These are phyloP conservation scores for Melanogrammus aeglefinus DNA, from an alignment of 2,797 vertebrate species.

Conservation along the genomic window DNA sequence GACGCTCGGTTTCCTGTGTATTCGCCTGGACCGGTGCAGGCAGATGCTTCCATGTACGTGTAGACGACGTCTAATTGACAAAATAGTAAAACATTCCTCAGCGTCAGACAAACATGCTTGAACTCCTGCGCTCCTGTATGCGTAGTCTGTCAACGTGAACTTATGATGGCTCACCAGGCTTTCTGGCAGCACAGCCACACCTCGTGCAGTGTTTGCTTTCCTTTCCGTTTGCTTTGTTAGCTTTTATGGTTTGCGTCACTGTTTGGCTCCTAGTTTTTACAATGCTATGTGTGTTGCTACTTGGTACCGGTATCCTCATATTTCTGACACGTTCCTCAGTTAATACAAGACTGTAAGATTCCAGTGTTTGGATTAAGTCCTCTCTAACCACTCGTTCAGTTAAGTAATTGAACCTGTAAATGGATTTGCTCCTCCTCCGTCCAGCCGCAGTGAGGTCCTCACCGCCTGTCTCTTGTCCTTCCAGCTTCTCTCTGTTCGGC, in stretches of 20 bases:
- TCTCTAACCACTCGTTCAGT: too few species aligned
- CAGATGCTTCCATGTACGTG: too few species aligned
- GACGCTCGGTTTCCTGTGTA: too few species aligned
- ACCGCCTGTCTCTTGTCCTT: not conserved
- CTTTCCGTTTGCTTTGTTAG: not conserved
- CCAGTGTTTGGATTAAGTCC: not conserved
- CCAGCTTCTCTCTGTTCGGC: constrained; percentile 89
- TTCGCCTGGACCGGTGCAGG: too few species aligned
- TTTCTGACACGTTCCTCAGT: not conserved
- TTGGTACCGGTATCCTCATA: not conserved
- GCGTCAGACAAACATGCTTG: not conserved
- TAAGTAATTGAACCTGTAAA: too few species aligned
- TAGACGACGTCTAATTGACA: not conserved
- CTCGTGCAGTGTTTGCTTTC: not conserved
- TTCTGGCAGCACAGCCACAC: not conserved
- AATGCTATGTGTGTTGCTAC: not conserved
- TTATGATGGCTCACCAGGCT: not conserved
- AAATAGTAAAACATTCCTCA: not conserved
- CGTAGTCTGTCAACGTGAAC: not conserved
- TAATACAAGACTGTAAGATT: not conserved
- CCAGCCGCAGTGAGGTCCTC: not conserved
- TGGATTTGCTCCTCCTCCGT: too few species aligned
- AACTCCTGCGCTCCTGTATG: not conserved
- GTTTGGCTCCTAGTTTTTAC: not conserved
- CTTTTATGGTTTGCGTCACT: too few species aligned